Conservation (phyloP, 2,797 vertebrate genomes). For the Toxotes lorentzi region DNA sequence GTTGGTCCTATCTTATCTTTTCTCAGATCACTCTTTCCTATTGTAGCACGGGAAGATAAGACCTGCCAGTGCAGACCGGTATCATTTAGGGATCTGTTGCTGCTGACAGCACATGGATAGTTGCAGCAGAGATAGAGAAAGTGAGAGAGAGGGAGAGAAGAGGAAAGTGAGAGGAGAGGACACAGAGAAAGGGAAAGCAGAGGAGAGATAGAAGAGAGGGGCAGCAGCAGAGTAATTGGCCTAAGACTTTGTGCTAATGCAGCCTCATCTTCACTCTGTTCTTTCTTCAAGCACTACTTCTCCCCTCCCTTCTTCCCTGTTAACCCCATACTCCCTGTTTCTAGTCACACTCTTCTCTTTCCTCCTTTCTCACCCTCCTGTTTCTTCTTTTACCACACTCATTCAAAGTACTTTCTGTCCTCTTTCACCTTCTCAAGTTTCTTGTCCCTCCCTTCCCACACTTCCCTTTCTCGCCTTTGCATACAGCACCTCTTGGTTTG, state of each 20-base stretch:
- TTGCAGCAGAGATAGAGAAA: constrained; percentile 75
- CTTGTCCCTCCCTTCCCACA: constrained; percentile 47
- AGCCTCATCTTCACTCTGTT: constrained; percentile 70
- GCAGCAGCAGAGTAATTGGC: constrained; percentile 81
- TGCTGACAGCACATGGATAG: constrained; percentile 82
- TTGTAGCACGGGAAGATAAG: constrained; percentile 85
- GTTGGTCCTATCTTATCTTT: constrained; percentile 80
- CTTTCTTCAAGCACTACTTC: constrained; percentile 58
- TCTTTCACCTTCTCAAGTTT: constrained; percentile 79
- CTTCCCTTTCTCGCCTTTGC: constrained; percentile 65
- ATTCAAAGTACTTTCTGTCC: constrained; percentile 73
- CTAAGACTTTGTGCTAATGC: constrained; percentile 76
- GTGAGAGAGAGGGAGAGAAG: constrained; percentile 61
- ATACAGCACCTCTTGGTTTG: constrained; percentile 60
- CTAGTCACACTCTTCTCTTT: constrained; percentile 24
- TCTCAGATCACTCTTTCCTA: constrained; percentile 79
- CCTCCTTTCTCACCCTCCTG: constrained; percentile 22
- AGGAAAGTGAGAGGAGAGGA: constrained; percentile 68
- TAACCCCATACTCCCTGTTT: constrained; percentile 49
- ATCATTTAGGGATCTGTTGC: constrained; percentile 85
- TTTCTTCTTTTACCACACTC: constrained; percentile 57
- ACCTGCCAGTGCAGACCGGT: constrained; percentile 77
- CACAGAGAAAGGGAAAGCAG: constrained; percentile 48
- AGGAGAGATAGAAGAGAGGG: constrained; percentile 54
- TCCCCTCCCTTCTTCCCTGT: constrained; percentile 42